Percentiles rank a stretch among this genome's conserved stretches.
phyloP scores from a whole-genome alignment of 2,797 vertebrate species.

The Labroides dimidiatus region DNA sequence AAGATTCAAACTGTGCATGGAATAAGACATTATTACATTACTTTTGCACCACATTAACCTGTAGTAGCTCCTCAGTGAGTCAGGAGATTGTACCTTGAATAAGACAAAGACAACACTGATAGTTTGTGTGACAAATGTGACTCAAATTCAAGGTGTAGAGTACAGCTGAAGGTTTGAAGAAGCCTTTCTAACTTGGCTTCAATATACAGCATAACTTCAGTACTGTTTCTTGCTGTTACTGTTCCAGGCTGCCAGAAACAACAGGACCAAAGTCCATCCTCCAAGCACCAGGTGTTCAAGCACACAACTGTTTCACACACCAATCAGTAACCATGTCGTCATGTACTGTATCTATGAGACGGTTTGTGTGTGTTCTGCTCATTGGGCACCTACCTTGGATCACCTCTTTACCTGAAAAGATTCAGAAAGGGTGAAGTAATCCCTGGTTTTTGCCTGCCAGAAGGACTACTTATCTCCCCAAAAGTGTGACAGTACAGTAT shows the following conservation, averaged over 20 bases:
- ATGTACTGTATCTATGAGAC: constrained; percentile 62
- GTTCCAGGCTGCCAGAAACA: constrained; percentile 58
- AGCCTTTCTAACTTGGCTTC: constrained; percentile 12
- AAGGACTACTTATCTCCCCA: constrained; percentile 65
- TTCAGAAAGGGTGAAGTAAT: constrained; percentile 47
- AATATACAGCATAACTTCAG: constrained; percentile 20
- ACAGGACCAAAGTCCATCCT: constrained; percentile 59
- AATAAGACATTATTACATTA: constrained; percentile 37
- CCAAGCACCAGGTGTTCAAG: constrained; percentile 60
- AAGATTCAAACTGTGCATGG: constrained; percentile 54
- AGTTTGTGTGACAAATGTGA: constrained; percentile 38
- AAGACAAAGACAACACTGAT: constrained; percentile 11
- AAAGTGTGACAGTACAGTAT: constrained; percentile 74
- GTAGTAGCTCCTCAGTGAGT: constrained; percentile 17
- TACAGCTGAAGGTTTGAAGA: constrained; percentile 11
- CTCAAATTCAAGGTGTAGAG: constrained; percentile 7
- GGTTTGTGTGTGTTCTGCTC: constrained; percentile 40
- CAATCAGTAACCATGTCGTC: constrained; percentile 49
- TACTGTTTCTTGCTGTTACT: constrained; percentile 53
- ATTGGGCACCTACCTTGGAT: constrained; percentile 45
- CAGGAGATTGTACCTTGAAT: constrained; percentile 27
- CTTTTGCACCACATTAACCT: constrained; percentile 37
- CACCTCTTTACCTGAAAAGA: constrained; percentile 27
- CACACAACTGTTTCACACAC: constrained; percentile 73
- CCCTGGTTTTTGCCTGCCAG: constrained; percentile 41